These are phyloP conservation scores for Hylia prasina DNA, from an alignment of 2,113 vertebrate genomes.

Conservation along the genomic window DNA sequence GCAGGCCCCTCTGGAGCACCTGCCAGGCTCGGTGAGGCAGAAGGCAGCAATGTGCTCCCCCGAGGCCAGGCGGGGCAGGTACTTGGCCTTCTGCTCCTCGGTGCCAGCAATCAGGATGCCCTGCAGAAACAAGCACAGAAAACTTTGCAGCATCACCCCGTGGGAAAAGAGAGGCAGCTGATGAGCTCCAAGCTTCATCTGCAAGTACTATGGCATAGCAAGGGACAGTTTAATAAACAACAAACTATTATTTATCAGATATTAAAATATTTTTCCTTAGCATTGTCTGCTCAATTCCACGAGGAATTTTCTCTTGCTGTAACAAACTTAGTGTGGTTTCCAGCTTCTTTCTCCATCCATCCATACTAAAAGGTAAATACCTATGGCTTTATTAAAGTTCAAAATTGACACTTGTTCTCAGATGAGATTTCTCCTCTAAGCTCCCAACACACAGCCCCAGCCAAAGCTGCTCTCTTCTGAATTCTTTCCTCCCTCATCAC, in stretches of 20 bases:
- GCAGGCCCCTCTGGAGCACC: constrained; percentile 62
- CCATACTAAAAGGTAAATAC: not conserved
- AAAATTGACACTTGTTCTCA: not conserved
- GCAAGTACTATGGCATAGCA: not conserved
- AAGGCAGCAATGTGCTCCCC: constrained; percentile 94
- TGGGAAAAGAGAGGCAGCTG: not conserved
- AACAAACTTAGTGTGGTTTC: not conserved
- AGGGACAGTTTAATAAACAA: not conserved
- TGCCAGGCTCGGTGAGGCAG: constrained; percentile 92
- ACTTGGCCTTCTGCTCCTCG: constrained; percentile 92
- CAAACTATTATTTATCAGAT: not conserved
- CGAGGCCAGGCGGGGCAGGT: constrained; percentile 87
- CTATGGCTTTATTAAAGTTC: not conserved
- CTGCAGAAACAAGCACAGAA: constrained; percentile 59
- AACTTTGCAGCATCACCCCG: not conserved
- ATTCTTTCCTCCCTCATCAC: not conserved
- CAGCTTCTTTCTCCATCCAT: not conserved
- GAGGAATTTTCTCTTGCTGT: not conserved
- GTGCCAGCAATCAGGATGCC: constrained; percentile 91
- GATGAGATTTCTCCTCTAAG: not conserved
- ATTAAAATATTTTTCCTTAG: not conserved
- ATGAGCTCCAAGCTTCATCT: not conserved
- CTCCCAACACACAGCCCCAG: fast-evolving
- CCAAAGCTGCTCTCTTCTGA: not conserved
- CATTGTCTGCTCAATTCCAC: not conserved